Evolutionary conservation across 2,888 invertebrate genomes (phyloP).

Genomic region (Caenorhabditis sp.): DNA sequence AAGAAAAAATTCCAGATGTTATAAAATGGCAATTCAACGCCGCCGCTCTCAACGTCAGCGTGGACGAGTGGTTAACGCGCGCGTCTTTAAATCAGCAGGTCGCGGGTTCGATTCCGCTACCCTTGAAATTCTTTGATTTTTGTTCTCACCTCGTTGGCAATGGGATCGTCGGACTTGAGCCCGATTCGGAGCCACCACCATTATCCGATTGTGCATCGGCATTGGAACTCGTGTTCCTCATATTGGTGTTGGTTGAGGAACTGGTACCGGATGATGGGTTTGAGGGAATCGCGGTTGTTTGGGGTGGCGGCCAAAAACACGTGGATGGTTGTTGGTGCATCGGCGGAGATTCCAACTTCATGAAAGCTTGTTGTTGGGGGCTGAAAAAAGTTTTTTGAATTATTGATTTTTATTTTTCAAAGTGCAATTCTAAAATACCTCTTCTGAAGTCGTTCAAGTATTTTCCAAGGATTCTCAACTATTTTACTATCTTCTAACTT

Average conservation of each 20-base stretch:
- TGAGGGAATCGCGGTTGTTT: background rate
- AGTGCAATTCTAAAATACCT: too few relatives aligned
- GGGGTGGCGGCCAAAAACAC: slow-evolving; percentile 4
- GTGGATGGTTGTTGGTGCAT: background rate
- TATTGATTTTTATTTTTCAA: too few relatives aligned
- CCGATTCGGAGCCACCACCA: slow-evolving; percentile 29
- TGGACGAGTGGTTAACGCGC: background rate
- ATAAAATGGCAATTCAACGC: too few relatives aligned
- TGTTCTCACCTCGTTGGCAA: slow-evolving; percentile 21
- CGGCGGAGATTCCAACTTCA: slow-evolving; percentile 17
- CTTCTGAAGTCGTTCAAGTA: too few relatives aligned
- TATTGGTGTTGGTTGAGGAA: background rate
- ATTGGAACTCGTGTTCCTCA: background rate
- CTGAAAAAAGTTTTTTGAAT: background rate
- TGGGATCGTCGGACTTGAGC: slow-evolving; percentile 25
- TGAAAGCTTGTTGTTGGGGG: slow-evolving; percentile 8
- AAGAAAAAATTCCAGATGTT: too few relatives aligned
- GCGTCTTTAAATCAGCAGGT: background rate
- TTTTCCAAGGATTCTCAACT: too few relatives aligned
- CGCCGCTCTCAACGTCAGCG: too few relatives aligned
- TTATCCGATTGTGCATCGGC: background rate
- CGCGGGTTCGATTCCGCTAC: background rate
- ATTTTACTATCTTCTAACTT: too few relatives aligned
- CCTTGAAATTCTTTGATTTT: background rate
- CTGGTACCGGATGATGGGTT: background rate